Base-by-base conservation (phyloP, 1,140 invertebrate species). In the Ips typographus region DNA sequence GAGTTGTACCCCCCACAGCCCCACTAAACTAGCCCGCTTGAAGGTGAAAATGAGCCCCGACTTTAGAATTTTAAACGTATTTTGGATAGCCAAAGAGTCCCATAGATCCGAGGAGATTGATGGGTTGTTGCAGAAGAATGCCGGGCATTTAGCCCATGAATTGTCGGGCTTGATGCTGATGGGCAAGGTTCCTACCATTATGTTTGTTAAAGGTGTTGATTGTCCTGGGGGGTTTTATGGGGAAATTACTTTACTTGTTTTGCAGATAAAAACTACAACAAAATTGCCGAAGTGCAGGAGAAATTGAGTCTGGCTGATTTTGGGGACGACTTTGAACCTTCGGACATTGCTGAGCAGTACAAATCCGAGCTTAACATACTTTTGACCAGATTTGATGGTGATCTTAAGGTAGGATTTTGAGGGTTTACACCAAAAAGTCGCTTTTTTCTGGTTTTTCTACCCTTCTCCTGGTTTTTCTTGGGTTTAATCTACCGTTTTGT, bases 151-250 rank as follows among this genome's bases (percentile, higher is more conserved):
- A 5, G 82, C 89, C 44, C 88, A 91, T 77, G 86, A 91, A 76
- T 78, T 93, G 5, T 86, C 87, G 1, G 86, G 87, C 68, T 78
- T 92, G 0, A 79, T 83, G 47, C 75, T 93, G 1, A 89, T 93
- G 80, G 91, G 91, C 2, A 79, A 84, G 51, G 85, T 93, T 8
- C 91, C 91, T 4, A 84, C 83, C 59, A 86, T 93, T 59, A 73
- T 82, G 8, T 93, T 93, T 84, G 83, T 91, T 3, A 86, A 85
- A 84, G 86, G 85, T 86, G 73, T 0, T 22, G 49, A 3, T 65
- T 22, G n/a, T n/a, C n/a, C 39, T 38, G 42, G 0, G 47, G 60
- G 51, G 43, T 49, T 49, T 58, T 58, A 65, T 65, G 22, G 2
- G 53, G 8, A 37, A n/a, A 7, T 37, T 2, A 2, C 53, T 56